Evolutionary conservation across 2,888 invertebrate species (phyloP), one percentile per base, ranked within the genome.

Genomic region (Sarcophaga caerulescens): DNA sequence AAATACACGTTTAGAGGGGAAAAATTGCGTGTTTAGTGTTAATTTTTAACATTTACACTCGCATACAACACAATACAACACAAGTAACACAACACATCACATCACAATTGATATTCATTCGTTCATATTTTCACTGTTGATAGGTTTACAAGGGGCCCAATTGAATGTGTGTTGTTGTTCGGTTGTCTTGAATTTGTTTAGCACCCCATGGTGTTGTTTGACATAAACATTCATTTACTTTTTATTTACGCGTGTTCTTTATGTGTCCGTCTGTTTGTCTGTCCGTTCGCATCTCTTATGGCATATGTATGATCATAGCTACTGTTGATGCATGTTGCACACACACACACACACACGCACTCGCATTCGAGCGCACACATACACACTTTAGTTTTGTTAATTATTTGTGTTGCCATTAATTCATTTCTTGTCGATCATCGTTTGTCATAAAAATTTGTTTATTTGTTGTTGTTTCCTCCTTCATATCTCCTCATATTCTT

Each of bases 361-460:
- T n/a, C n/a, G n/a, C n/a, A n/a, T n/a, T n/a, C n/a, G n/a, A n/a
- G n/a, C n/a, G n/a, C n/a, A n/a, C n/a, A n/a, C n/a, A n/a, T n/a
- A n/a, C 70, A 65, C 12, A 35, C 23, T 65, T 84, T 57, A 62
- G 35, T 75, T 45, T 70, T 69, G 35, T 60, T 70, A 63, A 35
- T 60, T 75, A 52, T 71, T 74, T 83, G 73, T 83, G 73, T 52
- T 76, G 74, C 57, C 68, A 77, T 74, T 85, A 80, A 77, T 65
- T 82, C 75, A 69, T 75, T 66, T 75, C 65, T 70, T 65, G 75
- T 60, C 80, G 71, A 80, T 80, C 75, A 66, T 76, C 77, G 73
- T 81, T 81, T 81, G 77, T 85, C 73, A 81, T 81, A 77, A 85
- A 73, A 81, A 77, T 86, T 84, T 84, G 80, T 83, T 85, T 85